Base-by-base conservation (phyloP, 2,888 invertebrate species). In the Melanophora roralis region DNA sequence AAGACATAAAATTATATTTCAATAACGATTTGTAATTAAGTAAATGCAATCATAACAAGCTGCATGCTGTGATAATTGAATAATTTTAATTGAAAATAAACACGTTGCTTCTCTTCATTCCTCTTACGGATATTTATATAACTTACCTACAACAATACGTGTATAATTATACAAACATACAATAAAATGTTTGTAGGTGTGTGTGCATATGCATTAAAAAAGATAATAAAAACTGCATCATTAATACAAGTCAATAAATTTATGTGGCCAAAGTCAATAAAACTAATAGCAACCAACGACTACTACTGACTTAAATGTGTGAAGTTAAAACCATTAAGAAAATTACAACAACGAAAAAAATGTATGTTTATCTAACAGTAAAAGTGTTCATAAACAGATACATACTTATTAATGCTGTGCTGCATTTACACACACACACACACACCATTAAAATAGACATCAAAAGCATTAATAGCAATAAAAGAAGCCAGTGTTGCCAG, bases 321-420 rank as follows among this genome's bases (percentile, higher is more conserved):
- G n/a, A n/a, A n/a, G n/a, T n/a, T n/a, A 53, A 75, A 75, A 19
- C 45, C 68, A 68, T 68, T 75, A 62, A 68, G 62, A 47, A 68
- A 75, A 75, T 75, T 75, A 57, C 68, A 19, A 7, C 36, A 53
- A 72, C 34, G 21, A 49, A 21, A 19, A 19, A 11, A 14, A 45
- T n/a, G 47, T 4, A 45, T 59, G 36, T 12, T 40, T 21, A 36
- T 34, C n/a, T 11, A 36, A 59, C 27, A 67, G 43, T 59, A 74
- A 67, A n/a, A 51, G 14, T 72, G 55, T 45, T 64, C 55, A 34
- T 9, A 16, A 16, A 38, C 47, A 55, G 38, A 47, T 38, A 47
- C 36, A 64, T 27, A 43, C n/a, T 27, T n/a, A 27, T 27, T n/a
- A n/a, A n/a, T n/a, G 6, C 4, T 27, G 27, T 5, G 27, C 3